Percentiles rank a stretch among this genome's conserved stretches.
These are phyloP conservation scores for Oconnorella tubifera DNA, from an alignment of 2,888 invertebrate species.

Conservation along the genomic window DNA sequence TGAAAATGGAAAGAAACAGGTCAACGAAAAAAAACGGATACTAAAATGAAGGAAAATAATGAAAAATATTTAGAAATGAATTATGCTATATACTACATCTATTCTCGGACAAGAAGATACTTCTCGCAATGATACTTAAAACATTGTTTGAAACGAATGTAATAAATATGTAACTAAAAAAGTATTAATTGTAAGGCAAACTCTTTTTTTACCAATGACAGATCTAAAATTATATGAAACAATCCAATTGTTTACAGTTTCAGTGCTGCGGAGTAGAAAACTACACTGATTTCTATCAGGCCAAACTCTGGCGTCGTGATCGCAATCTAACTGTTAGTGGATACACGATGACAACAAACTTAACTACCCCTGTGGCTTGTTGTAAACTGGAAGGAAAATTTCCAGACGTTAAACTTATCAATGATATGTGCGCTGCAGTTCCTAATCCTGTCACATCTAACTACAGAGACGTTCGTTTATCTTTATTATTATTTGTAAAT, in stretches of 20 bases:
- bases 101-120: too few species aligned
- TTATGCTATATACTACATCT: too few species aligned
- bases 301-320: conserved; percentile 19
- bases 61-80: too few species aligned
- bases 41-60: too few species aligned
- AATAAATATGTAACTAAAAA: too few species aligned
- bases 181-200: too few species aligned
- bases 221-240: neutral
- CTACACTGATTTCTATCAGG: conserved; percentile 19
- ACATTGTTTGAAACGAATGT: too few species aligned
- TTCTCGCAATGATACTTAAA: too few species aligned
- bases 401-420: conserved; percentile 13
- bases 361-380: conserved; percentile 28
- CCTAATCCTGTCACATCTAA: conserved; percentile 21
- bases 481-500: too few species aligned
- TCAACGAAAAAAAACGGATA: too few species aligned
- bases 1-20: too few species aligned
- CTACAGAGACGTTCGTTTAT: conserved; percentile 19
- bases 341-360: neutral
- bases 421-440: conserved; percentile 19
- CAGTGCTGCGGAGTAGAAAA: conserved; percentile 26
- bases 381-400: conserved; percentile 22
- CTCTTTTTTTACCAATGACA: too few species aligned
- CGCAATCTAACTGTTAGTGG: neutral
- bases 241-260: conserved; percentile 5